These are phyloP conservation scores for Miniopterus natalensis DNA, from an alignment of 2,113 vertebrate species.

Conservation along the genomic window DNA sequence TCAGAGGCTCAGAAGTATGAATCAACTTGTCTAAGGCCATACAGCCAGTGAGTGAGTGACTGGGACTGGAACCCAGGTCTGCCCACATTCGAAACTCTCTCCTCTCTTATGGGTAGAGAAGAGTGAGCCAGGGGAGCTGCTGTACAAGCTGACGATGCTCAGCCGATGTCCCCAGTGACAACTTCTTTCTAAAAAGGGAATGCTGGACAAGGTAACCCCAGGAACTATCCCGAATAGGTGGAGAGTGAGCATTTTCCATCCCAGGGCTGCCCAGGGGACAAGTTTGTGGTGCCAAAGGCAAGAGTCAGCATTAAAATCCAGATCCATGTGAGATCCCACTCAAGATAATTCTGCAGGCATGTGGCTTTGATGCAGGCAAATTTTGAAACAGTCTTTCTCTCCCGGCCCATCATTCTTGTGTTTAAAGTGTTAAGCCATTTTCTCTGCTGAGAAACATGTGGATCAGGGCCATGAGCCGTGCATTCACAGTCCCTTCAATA, in stretches of 20 bases:
- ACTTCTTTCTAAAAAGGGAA: not conserved
- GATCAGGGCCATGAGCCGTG: not conserved
- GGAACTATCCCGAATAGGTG: not conserved
- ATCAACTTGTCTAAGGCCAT: not conserved
- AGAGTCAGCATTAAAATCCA: not conserved
- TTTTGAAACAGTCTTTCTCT: not conserved
- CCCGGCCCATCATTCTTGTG: not conserved
- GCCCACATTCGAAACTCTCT: not conserved
- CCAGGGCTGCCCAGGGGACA: not conserved
- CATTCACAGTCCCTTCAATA: not conserved
- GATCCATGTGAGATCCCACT: too few species aligned
- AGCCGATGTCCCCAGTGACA: not conserved
- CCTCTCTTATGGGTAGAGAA: not conserved
- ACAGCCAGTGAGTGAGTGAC: not conserved
- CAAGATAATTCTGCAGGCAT: not conserved
- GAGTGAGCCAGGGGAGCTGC: not conserved
- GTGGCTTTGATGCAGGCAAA: too few species aligned
- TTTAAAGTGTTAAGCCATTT: not conserved
- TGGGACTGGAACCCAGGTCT: not conserved
- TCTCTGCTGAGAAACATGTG: not conserved
- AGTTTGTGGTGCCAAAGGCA: not conserved
- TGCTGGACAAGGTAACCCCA: not conserved
- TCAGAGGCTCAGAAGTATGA: not conserved
- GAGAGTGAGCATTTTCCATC: accelerated
- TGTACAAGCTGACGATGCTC: not conserved